Percentiles rank a stretch among this genome's conserved stretches.
Conservation (phyloP, 2,888 invertebrate species). For the Apeira syringaria region DNA sequence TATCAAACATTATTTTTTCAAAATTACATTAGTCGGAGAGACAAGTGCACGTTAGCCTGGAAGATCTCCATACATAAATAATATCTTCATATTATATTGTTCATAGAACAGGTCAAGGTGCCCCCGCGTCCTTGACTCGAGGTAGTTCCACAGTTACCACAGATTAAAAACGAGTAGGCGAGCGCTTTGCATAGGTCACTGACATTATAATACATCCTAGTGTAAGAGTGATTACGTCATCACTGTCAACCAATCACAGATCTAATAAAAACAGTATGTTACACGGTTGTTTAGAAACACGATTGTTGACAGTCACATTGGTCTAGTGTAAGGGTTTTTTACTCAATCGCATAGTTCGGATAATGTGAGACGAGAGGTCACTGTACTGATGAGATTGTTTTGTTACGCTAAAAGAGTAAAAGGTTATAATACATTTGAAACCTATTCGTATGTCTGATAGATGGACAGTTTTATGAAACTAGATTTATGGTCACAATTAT, state of each 20-base stretch:
- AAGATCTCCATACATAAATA: too few species aligned
- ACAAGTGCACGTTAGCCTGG: too few species aligned
- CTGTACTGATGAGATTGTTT: slow-evolving; percentile 12
- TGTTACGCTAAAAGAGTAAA: too few species aligned
- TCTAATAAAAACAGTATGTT: slow-evolving; percentile 1
- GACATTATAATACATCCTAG: slow-evolving; percentile 1
- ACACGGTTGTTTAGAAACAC: slow-evolving; percentile 4
- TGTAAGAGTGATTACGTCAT: slow-evolving; percentile 2
- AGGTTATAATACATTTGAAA: too few species aligned
- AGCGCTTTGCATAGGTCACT: not conserved
- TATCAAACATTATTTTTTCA: too few species aligned
- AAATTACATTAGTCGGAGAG: too few species aligned
- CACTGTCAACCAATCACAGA: not conserved
- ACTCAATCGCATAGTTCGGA: not conserved
- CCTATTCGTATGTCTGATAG: too few species aligned
- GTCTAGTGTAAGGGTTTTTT: slow-evolving; percentile 1
- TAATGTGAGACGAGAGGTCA: not conserved
- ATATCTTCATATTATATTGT: too few species aligned
- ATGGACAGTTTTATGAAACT: too few species aligned
- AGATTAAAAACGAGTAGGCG: not conserved
- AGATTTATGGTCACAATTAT: too few species aligned
- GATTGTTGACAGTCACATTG: slow-evolving; percentile 9
- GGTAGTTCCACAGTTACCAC: not conserved
- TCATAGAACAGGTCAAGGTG: too few species aligned
- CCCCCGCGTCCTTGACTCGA: not conserved